Evolutionary conservation across 2,888 invertebrate genomes (phyloP).

Genomic region (Atethmia centrago): DNA sequence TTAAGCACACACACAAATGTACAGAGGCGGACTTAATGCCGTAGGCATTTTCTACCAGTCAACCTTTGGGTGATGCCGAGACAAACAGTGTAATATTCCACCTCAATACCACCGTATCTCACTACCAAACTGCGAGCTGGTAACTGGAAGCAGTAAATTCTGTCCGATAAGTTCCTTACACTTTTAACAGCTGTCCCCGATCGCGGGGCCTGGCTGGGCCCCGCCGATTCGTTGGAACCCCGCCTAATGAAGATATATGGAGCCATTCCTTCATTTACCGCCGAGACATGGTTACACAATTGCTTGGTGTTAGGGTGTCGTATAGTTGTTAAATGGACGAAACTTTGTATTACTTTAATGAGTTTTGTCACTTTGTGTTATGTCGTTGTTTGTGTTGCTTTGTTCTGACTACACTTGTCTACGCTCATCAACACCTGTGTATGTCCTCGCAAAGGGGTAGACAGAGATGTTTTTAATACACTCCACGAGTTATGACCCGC

Average conservation of each 20-base stretch:
- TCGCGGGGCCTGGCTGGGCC: slow-evolving; percentile 9
- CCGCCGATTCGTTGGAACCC: slow-evolving; percentile 30
- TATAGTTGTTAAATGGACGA: slow-evolving; percentile 10
- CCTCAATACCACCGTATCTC: neutral
- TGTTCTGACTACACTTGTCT: too few species aligned
- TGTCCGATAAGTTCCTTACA: slow-evolving; percentile 39
- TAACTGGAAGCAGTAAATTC: slow-evolving; percentile 25
- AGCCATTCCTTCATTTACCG: slow-evolving; percentile 23
- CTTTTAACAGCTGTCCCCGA: slow-evolving; percentile 43
- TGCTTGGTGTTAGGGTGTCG: slow-evolving; percentile 1
- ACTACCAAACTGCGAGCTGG: neutral
- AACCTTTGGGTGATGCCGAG: too few species aligned
- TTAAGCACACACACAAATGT: too few species aligned
- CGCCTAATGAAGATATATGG: slow-evolving; percentile 48
- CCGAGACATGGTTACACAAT: slow-evolving; percentile 25
- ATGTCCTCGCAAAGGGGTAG: neutral
- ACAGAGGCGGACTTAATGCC: too few species aligned
- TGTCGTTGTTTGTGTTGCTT: neutral
- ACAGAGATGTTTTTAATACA: neutral
- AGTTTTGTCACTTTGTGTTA: neutral
- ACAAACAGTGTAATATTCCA: too few species aligned
- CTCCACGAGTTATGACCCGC: too few species aligned
- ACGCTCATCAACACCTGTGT: neutral
- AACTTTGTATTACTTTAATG: slow-evolving; percentile 1
- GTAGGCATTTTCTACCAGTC: too few species aligned